Evolutionary conservation across 2,113 vertebrate genomes (phyloP), one percentile per base, ranked within the genome.

Genomic region (Thunnus thynnus): DNA sequence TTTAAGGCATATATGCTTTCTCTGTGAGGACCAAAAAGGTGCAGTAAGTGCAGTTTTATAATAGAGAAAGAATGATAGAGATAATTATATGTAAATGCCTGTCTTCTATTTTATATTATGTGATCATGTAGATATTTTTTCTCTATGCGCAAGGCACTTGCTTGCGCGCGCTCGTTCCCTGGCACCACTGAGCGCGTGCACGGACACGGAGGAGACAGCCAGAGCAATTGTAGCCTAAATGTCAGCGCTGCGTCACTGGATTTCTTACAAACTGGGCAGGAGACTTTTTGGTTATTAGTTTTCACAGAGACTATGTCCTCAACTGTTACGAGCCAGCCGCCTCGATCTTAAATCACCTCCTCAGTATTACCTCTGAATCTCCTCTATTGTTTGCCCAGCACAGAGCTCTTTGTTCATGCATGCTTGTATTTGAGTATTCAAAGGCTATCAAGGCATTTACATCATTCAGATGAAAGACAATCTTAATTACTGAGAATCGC

Each of bases 371-470:
- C 47, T 61, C 69, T 62, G 77, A 63, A 54, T 76, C 79, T 57
- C 9, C n/a, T 81, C 86, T 83, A 88, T 94, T 94, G 92, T 94
- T 81, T 85, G 82, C 47, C 60, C 78, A 72, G 32, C 80, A 44
- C 2, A 65, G 48, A 85, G 78, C 83, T 90, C 93, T 94, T 94
- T 94, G 93, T 94, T 88, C 88, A 85, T 88, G 86, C 77, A 91
- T 76, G 78, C 77, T 82, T 5, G 72, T 1, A 86, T 89, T 79
- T 90, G 67, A 72, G 62, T 91, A 91, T 86, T 86, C 74, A 86
- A 64, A 76, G 66, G 60, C 55, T 65, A 17, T 41, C 25, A 41
- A 30, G 3, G 27, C 11, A 80, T 83, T 86, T 57, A 80, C 78
- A 83, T 84, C 20, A 69, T 44, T 68, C 46, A 80, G 20, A 60